These are phyloP conservation scores for Lochmaea crataegi DNA, from an alignment of 2,888 invertebrate species.

Conservation along the genomic window DNA sequence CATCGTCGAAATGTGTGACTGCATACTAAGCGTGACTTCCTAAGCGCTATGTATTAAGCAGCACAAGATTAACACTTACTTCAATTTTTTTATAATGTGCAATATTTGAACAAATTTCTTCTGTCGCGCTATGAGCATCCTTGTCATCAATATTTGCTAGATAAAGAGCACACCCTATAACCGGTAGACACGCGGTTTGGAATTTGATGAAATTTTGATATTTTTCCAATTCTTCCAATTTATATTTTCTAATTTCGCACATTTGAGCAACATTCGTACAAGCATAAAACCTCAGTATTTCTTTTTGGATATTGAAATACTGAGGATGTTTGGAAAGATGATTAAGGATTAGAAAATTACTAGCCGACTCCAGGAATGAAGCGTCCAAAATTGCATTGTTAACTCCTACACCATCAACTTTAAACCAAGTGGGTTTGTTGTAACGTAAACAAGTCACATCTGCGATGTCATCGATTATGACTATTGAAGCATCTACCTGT, in stretches of 20 bases:
- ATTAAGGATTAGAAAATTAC: constrained; percentile 3
- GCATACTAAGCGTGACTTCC: too few species aligned
- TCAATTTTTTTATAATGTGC: constrained; percentile 12
- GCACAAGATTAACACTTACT: constrained; percentile 9
- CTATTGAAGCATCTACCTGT: background rate
- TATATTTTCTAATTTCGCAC: background rate
- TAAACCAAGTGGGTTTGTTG: constrained; percentile 14
- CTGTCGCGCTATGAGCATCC: background rate
- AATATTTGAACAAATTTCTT: background rate
- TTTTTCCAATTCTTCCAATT: background rate
- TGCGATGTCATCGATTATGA: constrained; percentile 14
- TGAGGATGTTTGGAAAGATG: constrained; percentile 16
- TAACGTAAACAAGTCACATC: constrained; percentile 11
- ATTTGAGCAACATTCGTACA: background rate
- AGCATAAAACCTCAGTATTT: background rate
- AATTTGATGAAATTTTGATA: constrained; percentile 7
- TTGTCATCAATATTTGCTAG: constrained; percentile 19
- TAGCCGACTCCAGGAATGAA: background rate
- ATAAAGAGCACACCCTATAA: constrained; percentile 5
- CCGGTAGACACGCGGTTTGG: background rate
- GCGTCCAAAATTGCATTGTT: constrained; percentile 11
- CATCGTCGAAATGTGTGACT: background rate
- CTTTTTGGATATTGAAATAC: constrained; percentile 10
- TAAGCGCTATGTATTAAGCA: too few species aligned
- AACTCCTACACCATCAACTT: background rate